Conservation (phyloP, 1,140 invertebrate species). For the Ips typographus region DNA sequence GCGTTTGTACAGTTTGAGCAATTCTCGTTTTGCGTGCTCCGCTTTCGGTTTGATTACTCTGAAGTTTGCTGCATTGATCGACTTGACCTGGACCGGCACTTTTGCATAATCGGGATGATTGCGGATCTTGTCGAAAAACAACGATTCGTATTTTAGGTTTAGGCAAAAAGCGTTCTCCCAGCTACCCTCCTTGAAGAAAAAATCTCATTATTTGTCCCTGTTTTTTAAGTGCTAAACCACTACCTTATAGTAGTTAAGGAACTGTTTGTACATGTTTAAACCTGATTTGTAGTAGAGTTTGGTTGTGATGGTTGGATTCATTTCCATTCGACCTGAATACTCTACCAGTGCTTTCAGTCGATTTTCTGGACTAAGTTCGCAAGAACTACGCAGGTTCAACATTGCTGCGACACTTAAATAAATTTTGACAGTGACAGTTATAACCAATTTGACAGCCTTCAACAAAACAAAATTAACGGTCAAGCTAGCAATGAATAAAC, state of each 20-base stretch:
- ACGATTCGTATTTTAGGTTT: constrained; percentile 21
- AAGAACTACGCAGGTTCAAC: no score
- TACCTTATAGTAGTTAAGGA: constrained; percentile 11
- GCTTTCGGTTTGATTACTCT: constrained; percentile 26
- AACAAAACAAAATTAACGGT: neutral
- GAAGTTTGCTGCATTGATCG: constrained; percentile 20
- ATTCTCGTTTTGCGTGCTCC: constrained; percentile 7
- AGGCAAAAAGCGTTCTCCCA: constrained; percentile 27
- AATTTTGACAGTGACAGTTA: no score
- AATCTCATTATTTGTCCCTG: no score
- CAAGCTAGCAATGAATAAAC: no score
- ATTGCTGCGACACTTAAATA: no score
- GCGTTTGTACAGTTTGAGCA: constrained; percentile 11
- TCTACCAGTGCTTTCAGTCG: constrained; percentile 15
- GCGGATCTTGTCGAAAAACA: constrained; percentile 28
- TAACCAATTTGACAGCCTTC: no score
- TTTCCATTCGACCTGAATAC: constrained; percentile 5
- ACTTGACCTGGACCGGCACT: constrained; percentile 21
- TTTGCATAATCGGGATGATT: constrained; percentile 20
- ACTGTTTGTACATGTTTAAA: constrained; percentile 28
- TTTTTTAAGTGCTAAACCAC: no score
- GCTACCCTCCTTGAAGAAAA: neutral
- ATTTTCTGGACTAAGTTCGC: constrained; percentile 9
- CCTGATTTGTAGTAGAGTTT: constrained; percentile 31
- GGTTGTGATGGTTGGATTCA: constrained; percentile 10